A percentile compares a stretch with the other conserved stretches of the same genome.
These are phyloP conservation scores for Glyptemys insculpta DNA, from an alignment of 2,797 vertebrate species.

Conservation along the genomic window DNA sequence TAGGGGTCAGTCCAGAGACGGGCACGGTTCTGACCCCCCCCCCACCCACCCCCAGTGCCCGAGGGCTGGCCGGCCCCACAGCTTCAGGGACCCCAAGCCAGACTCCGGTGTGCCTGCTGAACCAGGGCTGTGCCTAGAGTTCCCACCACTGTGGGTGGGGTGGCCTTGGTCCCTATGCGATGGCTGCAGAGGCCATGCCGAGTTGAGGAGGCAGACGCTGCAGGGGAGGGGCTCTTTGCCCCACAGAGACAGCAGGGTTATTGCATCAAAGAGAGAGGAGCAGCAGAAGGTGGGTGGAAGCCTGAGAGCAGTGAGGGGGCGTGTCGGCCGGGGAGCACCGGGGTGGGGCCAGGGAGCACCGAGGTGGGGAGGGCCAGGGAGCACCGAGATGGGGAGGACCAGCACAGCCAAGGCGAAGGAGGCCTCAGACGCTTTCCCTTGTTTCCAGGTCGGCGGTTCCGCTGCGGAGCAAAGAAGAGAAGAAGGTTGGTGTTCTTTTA, in stretches of 20 bases:
- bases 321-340: no score
- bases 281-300: not conserved
- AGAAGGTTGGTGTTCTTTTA: conserved; percentile 30
- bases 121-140: not conserved
- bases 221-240: not conserved
- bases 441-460: conserved; percentile 59
- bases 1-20: not conserved
- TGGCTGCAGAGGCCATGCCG: not conserved
- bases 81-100: not conserved
- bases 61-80: not conserved
- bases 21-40: not conserved
- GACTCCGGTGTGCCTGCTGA: no score
- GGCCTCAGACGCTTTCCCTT: not conserved
- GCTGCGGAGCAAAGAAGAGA: conserved; percentile 47
- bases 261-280: not conserved
- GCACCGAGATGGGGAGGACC: not conserved
- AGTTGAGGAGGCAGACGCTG: not conserved
- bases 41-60: not conserved
- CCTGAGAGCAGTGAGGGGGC: not conserved
- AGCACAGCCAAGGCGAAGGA: not conserved
- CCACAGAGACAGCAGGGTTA: not conserved
- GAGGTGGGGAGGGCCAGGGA: not conserved
- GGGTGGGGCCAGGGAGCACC: not conserved
- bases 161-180: not conserved
- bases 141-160: no score